Evolutionary conservation across 2,113 vertebrate genomes (phyloP), one percentile per base, ranked within the genome.

Genomic region (Thunnus maccoyii): DNA sequence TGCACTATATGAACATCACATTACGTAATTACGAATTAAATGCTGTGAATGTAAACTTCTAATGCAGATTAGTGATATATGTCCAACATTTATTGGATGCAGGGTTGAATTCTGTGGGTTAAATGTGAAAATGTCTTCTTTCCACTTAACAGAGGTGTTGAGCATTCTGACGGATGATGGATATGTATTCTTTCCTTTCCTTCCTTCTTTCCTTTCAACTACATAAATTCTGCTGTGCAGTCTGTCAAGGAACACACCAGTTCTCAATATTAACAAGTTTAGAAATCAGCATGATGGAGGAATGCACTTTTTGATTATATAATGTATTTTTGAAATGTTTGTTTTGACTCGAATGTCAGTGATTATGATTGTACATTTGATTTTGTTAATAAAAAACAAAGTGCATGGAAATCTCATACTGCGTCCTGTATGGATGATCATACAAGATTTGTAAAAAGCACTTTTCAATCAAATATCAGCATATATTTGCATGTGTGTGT

Each of bases 1-100:
- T 67, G 3, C 18, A 58, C 57, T 9, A 6, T 20, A 17, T 32
- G 20, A n/a, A 5, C 20, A 60, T n/a, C 25, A 16, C 48, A n/a
- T 65, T 30, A 20, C 32, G 14, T 52, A 11, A 48, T 54, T 10
- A 18, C 5, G 16, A 3, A 5, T 32, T 62, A 18, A 5, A 32
- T 62, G 16, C 55, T 72, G n/a, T 50, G 20, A 56, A 48, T 66
- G 22, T 55, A 18, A 72, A 62, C 66, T 4, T 12, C 16, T 41
- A 4, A 18, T 67, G 62, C 20, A 73, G 16, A 68, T 63, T 16
- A 20, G 2, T 41, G n/a, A 17, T 30, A 25, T 32, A 17, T 22
- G 7, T 20, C 15, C 8, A 50, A 17, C 5, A 25, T 68, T 56
- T 41, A n/a, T 27, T 41, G 16, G 15, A 68, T 44, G 51, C 17